phyloP scores from a whole-genome alignment of 2,113 vertebrate species.

The Halichoerus grypus region DNA sequence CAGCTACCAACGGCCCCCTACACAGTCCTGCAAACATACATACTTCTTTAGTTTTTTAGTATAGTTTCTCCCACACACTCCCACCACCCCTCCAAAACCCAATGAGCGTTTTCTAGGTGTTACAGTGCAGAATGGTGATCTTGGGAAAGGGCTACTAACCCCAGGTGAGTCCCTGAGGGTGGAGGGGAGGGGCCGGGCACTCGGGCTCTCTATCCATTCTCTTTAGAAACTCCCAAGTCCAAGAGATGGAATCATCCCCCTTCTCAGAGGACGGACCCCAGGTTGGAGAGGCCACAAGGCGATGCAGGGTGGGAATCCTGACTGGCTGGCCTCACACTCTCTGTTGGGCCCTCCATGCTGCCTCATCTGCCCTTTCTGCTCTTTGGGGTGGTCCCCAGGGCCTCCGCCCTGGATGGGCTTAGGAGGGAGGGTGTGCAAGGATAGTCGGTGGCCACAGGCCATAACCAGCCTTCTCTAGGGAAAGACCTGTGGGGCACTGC shows the following conservation, averaged over 20 bases:
- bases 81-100: background rate
- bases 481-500: constrained; percentile 64
- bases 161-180: background rate
- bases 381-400: background rate
- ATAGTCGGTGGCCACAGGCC: background rate
- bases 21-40: background rate
- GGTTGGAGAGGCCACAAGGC: background rate
- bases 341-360: background rate
- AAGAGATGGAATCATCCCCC: background rate
- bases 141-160: background rate
- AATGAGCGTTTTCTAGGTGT: background rate
- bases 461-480: background rate
- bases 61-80: background rate
- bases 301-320: fast-evolving
- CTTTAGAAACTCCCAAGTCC: background rate
- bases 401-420: fast-evolving
- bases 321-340: background rate
- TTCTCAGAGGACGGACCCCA: background rate
- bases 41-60: background rate
- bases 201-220: background rate
- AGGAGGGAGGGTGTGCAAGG: too few relatives aligned
- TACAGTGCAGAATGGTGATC: fast-evolving
- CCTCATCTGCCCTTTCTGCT: background rate
- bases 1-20: background rate
- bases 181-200: fast-evolving